Conservation (phyloP, 1,140 invertebrate species). For the Adelges cooleyi region DNA sequence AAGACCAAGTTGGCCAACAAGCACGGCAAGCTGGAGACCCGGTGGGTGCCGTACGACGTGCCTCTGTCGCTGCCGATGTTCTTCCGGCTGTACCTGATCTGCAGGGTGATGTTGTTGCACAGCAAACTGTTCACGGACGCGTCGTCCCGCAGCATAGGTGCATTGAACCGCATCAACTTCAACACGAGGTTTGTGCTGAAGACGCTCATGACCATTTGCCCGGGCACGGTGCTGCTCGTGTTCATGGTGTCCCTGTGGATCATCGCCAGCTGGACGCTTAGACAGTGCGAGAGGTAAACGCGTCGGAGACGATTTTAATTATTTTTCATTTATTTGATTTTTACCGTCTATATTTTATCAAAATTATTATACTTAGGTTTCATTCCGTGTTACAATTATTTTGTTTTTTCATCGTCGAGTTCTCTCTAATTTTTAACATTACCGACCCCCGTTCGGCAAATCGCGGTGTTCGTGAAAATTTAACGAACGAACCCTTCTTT, state of each 20-base stretch:
- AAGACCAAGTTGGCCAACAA: slow-evolving; percentile 89
- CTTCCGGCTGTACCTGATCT: slow-evolving; percentile 95
- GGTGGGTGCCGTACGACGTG: slow-evolving; percentile 87
- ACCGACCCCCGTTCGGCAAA: too few species aligned
- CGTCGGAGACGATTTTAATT: too few species aligned
- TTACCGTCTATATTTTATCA: too few species aligned
- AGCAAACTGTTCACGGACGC: slow-evolving; percentile 98
- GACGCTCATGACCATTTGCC: slow-evolving; percentile 99
- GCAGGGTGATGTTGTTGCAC: slow-evolving; percentile 97
- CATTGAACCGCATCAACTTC: slow-evolving; percentile 98
- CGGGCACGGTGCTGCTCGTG: slow-evolving; percentile 92
- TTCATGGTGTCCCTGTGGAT: slow-evolving; percentile 99
- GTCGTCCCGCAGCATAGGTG: slow-evolving; percentile 80
- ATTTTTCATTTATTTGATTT: too few species aligned
- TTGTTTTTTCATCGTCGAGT: too few species aligned
- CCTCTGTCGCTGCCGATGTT: slow-evolving; percentile 98
- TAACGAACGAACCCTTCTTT: too few species aligned
- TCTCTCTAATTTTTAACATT: too few species aligned
- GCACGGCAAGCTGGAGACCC: slow-evolving; percentile 66
- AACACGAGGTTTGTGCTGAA: slow-evolving; percentile 98
- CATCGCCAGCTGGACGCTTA: slow-evolving; percentile 95
- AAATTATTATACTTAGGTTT: too few species aligned
- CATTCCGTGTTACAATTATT: too few species aligned
- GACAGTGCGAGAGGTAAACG: slow-evolving; percentile 94
- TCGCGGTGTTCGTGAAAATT: too few species aligned